A percentile compares a stretch with the other conserved stretches of the same genome.
These are phyloP conservation scores for Macrosteles quadrilineatus DNA, from an alignment of 1,140 invertebrate species.

Conservation along the genomic window DNA sequence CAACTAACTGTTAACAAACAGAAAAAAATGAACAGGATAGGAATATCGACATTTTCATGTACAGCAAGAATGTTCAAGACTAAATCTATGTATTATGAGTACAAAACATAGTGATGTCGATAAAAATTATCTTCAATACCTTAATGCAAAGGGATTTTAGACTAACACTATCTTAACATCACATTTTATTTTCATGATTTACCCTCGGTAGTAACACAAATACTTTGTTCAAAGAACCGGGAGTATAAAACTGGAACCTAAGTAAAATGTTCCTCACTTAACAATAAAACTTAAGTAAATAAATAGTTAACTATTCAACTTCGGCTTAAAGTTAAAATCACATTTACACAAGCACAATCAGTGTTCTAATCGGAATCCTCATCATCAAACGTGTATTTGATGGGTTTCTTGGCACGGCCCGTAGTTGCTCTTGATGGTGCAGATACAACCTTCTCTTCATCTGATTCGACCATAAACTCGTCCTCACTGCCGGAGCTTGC, in stretches of 20 bases:
- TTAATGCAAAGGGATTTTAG: too few species aligned
- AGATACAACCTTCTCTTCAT: background rate
- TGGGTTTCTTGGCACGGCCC: constrained; percentile 29
- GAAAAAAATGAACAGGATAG: background rate
- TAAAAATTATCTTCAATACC: background rate
- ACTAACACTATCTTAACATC: too few species aligned
- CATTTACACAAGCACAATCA: background rate
- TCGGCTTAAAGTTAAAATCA: background rate
- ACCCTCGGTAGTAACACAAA: background rate
- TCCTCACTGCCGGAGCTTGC: constrained; percentile 6
- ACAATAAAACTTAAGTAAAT: background rate
- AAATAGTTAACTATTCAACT: background rate
- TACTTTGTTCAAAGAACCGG: background rate
- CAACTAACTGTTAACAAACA: background rate
- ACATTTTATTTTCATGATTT: background rate
- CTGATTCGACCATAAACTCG: constrained; percentile 1
- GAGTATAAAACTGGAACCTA: background rate
- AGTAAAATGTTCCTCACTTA: background rate
- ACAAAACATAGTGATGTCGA: background rate
- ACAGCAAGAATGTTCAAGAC: background rate
- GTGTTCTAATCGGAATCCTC: constrained; percentile 11
- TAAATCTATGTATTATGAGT: background rate
- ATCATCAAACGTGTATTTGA: constrained; percentile 32
- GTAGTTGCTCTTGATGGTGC: constrained; percentile 1
- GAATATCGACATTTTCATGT: background rate